Conservation (phyloP, 1,140 invertebrate genomes). For the Neotoxoptera formosana region DNA sequence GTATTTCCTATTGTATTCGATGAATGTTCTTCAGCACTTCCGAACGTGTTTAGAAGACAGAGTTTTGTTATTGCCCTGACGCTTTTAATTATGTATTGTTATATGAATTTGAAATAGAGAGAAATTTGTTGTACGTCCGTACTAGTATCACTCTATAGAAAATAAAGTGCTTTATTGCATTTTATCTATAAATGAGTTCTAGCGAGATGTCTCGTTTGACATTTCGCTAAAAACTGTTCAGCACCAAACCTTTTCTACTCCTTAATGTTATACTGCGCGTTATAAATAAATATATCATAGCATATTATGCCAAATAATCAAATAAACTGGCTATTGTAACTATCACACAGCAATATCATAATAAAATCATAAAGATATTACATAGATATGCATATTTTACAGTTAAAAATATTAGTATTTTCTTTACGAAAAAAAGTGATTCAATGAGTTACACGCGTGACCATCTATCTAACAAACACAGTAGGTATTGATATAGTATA, state of each 20-base stretch:
- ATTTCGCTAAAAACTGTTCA: background rate
- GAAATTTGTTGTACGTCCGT: background rate
- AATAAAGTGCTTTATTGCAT: background rate
- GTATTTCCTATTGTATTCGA: background rate
- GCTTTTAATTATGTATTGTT: background rate
- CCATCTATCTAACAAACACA: background rate
- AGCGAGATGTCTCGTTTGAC: background rate
- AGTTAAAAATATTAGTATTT: background rate
- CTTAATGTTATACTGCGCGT: background rate
- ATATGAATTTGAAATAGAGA: background rate
- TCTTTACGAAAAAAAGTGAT: background rate
- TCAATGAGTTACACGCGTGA: background rate
- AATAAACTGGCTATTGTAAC: background rate
- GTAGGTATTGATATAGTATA: background rate
- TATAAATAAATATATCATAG: background rate
- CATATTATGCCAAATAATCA: background rate
- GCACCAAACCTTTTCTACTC: background rate
- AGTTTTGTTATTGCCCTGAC: background rate
- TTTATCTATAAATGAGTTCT: background rate
- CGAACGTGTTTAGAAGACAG: background rate
- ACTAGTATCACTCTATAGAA: background rate
- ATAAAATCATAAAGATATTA: background rate
- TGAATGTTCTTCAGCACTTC: background rate
- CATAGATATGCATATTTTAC: background rate
- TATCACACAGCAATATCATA: background rate